phyloP scores from a whole-genome alignment of 37 sponge, comb jelly and placozoan species.

The Halisarca cf. caerulea region DNA sequence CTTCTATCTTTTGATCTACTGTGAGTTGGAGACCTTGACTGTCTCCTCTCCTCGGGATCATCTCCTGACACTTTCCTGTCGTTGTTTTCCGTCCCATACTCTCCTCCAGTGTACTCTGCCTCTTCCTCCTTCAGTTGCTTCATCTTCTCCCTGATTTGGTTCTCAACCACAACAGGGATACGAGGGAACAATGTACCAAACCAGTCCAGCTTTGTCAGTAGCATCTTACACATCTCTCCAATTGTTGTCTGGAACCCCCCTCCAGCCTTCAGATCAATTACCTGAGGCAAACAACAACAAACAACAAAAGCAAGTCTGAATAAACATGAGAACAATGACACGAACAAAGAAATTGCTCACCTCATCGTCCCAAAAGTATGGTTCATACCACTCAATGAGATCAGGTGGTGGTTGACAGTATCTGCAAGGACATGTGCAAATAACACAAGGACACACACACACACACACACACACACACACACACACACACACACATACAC shows the following conservation, averaged over 20 bases:
- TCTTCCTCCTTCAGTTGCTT: constrained; percentile 13
- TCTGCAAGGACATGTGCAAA: constrained; percentile 36
- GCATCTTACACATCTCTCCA: constrained; percentile 91
- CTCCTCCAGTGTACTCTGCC: neutral
- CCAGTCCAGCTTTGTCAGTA: constrained; percentile 96
- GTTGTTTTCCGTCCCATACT: neutral
- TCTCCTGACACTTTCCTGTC: neutral
- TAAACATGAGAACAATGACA: neutral
- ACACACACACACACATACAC: constrained; percentile 8
- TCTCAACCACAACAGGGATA: constrained; percentile 80
- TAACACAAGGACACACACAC: neutral
- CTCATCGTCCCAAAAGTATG: constrained; percentile 95
- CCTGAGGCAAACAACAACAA: constrained; percentile 50
- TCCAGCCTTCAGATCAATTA: constrained; percentile 95
- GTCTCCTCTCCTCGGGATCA: neutral
- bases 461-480: neutral
- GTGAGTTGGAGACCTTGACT: neutral
- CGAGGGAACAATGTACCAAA: constrained; percentile 97
- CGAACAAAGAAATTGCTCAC: constrained; percentile 44
- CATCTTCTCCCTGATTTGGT: constrained; percentile 53
- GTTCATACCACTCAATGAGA: constrained; percentile 94
- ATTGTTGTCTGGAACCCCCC: constrained; percentile 85
- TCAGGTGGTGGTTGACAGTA: constrained; percentile 96
- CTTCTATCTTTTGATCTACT: constrained; percentile 28
- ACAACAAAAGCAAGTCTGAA: too few species aligned